Conservation (phyloP, 2,888 invertebrate genomes). For the Perithous albicinctus region DNA sequence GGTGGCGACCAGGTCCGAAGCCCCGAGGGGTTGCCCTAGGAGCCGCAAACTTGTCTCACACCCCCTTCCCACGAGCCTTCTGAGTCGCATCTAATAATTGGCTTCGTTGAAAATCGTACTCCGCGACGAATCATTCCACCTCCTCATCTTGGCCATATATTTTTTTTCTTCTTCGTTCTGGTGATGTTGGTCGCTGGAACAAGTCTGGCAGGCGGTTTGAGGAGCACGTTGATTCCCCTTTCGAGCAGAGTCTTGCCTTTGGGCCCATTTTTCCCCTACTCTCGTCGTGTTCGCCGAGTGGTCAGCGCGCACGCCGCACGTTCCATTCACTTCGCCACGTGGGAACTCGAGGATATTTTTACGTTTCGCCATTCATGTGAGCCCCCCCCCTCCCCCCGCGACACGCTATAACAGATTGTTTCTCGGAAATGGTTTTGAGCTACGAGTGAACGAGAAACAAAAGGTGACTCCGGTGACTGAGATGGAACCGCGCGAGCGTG, state of each 20-base stretch:
- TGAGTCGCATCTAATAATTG: slow-evolving; percentile 84
- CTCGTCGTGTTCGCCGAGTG: slow-evolving; percentile 49
- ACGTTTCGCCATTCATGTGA: slow-evolving; percentile 84
- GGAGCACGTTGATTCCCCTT: slow-evolving; percentile 46
- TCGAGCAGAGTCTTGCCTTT: slow-evolving; percentile 56
- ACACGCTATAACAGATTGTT: slow-evolving; percentile 82
- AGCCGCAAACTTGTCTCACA: slow-evolving; percentile 56
- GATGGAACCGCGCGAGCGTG: slow-evolving; percentile 75
- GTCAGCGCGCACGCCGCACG: slow-evolving; percentile 69
- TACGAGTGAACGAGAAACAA: slow-evolving; percentile 58
- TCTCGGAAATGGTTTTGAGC: slow-evolving; percentile 78
- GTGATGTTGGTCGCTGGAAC: slow-evolving; percentile 9
- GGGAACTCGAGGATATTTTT: slow-evolving; percentile 83
- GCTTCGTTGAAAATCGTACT: slow-evolving; percentile 84
- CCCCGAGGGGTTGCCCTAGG: slow-evolving; percentile 56
- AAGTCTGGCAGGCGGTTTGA: slow-evolving; percentile 12
- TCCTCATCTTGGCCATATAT: slow-evolving; percentile 10
- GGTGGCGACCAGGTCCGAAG: slow-evolving; percentile 61
- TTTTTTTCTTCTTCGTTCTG: slow-evolving; percentile 6
- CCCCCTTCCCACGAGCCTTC: slow-evolving; percentile 54
- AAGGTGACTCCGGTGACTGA: slow-evolving; percentile 27
- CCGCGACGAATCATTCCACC: slow-evolving; percentile 80
- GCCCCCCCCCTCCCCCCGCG: slow-evolving; percentile 69
- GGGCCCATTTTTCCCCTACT: slow-evolving; percentile 53
- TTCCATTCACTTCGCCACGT: slow-evolving; percentile 82